phyloP scores from a whole-genome alignment of 2,888 invertebrate genomes.

The Atrina japonica region DNA sequence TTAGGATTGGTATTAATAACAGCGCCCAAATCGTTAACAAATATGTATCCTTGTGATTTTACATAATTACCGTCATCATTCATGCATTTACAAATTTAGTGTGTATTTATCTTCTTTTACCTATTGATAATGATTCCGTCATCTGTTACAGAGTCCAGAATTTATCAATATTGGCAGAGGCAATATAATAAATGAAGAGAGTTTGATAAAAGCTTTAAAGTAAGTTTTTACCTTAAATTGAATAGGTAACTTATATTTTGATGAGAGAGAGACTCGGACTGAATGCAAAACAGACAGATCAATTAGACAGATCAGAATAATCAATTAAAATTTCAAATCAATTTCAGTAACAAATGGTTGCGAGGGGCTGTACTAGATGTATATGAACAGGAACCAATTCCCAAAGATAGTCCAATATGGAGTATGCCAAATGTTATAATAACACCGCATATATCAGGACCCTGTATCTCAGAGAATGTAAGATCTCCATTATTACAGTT shows the following conservation, averaged over 20 bases:
- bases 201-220: slow-evolving; percentile 83
- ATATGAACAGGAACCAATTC: slow-evolving; percentile 83
- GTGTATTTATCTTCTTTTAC: too few species aligned
- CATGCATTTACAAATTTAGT: too few species aligned
- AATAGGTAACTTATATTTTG: too few species aligned
- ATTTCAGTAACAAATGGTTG: slow-evolving; percentile 82
- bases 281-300: too few species aligned
- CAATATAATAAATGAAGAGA: slow-evolving; percentile 82
- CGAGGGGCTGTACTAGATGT: slow-evolving; percentile 84
- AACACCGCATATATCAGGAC: slow-evolving; percentile 69
- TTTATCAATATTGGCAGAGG: slow-evolving; percentile 85
- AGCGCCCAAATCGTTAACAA: too few species aligned
- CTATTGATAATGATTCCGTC: too few species aligned
- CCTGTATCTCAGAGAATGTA: slow-evolving; percentile 40
- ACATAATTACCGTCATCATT: too few species aligned
- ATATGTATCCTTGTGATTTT: too few species aligned
- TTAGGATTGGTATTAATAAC: background rate
- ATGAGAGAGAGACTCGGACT: too few species aligned
- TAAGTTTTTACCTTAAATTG: too few species aligned
- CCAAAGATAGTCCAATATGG: slow-evolving; percentile 82
- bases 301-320: too few species aligned
- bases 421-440: slow-evolving; percentile 81
- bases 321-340: slow-evolving; percentile 82
- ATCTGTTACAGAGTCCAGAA: slow-evolving; percentile 80
- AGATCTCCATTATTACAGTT: slow-evolving; percentile 1